Base-by-base conservation (phyloP, 2,888 invertebrate species). In the Tuta absoluta region DNA sequence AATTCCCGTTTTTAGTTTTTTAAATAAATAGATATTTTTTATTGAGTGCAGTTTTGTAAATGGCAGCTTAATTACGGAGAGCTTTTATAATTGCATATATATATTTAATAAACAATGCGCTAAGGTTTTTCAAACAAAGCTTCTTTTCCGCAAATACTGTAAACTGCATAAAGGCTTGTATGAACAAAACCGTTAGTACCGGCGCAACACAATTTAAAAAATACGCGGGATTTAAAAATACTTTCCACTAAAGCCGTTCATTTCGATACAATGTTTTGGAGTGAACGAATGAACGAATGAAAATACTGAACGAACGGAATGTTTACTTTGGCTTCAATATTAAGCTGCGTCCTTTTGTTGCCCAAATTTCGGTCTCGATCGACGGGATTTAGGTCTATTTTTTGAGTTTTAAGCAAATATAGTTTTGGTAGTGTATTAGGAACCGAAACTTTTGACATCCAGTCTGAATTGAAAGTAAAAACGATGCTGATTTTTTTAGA, bases 291-390 rank as follows among this genome's bases (percentile, higher is more conserved):
- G 65, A 48, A 37, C 37, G 62, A 63, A 63, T 48, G 57, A 28
- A 81, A 79, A 59, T 59, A 59, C 24, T 60, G 41, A 59, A 38
- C 60, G 48, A 83, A 81, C 78, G 76, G 79, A 78, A 56, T 81
- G 80, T 81, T 81, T 80, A 77, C 75, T 74, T 73, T 73, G 28
- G 33, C 56, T 24, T 4, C 33, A 17, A 56, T 56, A 56, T 56
- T 56, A 56, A 56, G 24, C 33, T 33, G 12, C n/a, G 17, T 56
- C 17, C 24, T 21, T 58, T 58, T 38, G 38, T 58, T 57, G 37
- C 56, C 56, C 56, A 56, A 56, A 33, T 56, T 56, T 56, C 17
- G 33, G 33, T 56, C 2, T 24, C 33, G 24, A 56, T 56, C 33
- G 56, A 33, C 10, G n/a, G 24, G 28, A 56, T 28, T 56, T 11